Evolutionary conservation across 2,797 vertebrate genomes (phyloP).

Genomic region (Pristis pectinata): DNA sequence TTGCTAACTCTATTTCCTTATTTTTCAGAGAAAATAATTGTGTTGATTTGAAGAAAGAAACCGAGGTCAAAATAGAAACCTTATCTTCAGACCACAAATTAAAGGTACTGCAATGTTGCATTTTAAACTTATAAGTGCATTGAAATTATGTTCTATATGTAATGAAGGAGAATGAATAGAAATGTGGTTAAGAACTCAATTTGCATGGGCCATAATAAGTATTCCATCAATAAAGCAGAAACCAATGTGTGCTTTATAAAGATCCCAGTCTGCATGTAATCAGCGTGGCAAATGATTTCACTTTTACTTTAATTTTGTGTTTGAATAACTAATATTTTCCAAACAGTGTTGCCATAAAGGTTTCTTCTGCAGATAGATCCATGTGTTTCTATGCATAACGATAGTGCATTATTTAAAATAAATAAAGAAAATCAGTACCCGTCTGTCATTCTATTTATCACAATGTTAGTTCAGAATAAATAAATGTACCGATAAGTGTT

Average conservation of each 20-base stretch:
- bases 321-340: not conserved
- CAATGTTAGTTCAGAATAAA: not conserved
- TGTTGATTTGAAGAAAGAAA: conserved; percentile 96
- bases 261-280: too few species aligned
- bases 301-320: not conserved
- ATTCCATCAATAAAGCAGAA: not conserved
- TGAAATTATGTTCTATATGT: not conserved
- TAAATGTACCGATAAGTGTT: not conserved
- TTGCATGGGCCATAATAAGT: not conserved
- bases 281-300: not conserved
- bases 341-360: not conserved
- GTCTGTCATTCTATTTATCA: not conserved
- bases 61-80: conserved; percentile 87
- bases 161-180: not conserved
- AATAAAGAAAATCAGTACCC: not conserved
- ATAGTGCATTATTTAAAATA: not conserved
- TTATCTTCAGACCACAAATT: conserved; percentile 85
- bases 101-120: conserved; percentile 70
- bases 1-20: conserved; percentile 36
- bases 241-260: not conserved
- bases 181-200: not conserved
- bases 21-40: conserved; percentile 86
- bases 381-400: not conserved
- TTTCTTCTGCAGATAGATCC: not conserved
- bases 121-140: not conserved